These are phyloP conservation scores for Caenorhabditis doughertyi DNA, from an alignment of 2,888 invertebrate species.

Conservation along the genomic window DNA sequence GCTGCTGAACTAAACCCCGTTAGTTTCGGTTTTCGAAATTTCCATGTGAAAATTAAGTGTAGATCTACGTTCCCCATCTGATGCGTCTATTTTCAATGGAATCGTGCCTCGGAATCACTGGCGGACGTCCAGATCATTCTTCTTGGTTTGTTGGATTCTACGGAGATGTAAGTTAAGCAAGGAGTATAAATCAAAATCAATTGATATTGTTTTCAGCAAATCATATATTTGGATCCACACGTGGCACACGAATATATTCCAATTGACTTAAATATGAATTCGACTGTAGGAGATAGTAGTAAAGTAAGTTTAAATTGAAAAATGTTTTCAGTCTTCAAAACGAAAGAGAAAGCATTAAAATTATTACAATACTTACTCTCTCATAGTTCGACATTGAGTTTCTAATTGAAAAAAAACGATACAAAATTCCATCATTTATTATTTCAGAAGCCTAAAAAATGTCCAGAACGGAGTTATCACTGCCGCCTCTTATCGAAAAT, in stretches of 20 bases:
- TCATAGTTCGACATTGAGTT: background rate
- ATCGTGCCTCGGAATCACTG: conserved; percentile 93
- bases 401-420: background rate
- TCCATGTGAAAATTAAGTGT: too few species aligned
- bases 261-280: conserved; percentile 57
- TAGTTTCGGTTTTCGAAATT: conserved; percentile 1
- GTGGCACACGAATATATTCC: conserved; percentile 89
- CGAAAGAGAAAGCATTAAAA: background rate
- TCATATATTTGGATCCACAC: conserved; percentile 95
- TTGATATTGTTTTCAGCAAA: conserved; percentile 84
- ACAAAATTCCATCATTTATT: background rate
- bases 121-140: conserved; percentile 94
- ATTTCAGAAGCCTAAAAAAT: conserved; percentile 56
- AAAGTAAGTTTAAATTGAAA: conserved; percentile 27
- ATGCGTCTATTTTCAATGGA: conserved; percentile 90
- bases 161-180: conserved; percentile 83
- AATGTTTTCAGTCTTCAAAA: background rate
- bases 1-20: conserved; percentile 76
- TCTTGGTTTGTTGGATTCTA: conserved; percentile 95
- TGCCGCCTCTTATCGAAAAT: conserved; percentile 72
- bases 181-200: background rate
- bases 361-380: background rate
- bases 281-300: background rate
- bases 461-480: conserved; percentile 66
- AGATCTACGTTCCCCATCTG: conserved; percentile 90